Base-by-base conservation (phyloP, 2,797 vertebrate species). In the Rhincodon typus region DNA sequence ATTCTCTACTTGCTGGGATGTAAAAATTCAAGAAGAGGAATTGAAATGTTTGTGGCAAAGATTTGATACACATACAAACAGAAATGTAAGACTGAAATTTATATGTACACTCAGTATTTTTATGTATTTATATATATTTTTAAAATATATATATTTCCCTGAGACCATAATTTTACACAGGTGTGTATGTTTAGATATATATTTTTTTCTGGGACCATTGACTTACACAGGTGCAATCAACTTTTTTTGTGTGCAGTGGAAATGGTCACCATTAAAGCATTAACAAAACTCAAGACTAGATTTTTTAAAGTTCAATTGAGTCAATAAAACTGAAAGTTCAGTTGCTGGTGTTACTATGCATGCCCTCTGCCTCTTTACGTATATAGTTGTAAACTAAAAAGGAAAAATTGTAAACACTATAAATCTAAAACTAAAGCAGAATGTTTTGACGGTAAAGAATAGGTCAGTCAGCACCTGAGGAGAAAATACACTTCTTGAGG, bases 21-120 rank as follows among this genome's bases (percentile, higher is more conserved):
- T 34, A 62, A 90, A 62, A 90, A 53, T 30, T 90, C 87, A 90
- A 62, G 87, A 90, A 90, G 87, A 17, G 46, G 46, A 90, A 90
- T 53, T 62, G 87, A 90, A 90, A 90, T 90, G 87, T 57, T 62
- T 87, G n/a, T 87, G 84, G 25, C 25, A 27, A 87, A 87, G 42
- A 50, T 87, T 10, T 90, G 25, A 27, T 90, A 90, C 27, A 62
- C 13, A 62, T 90, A 53, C 57, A 62, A 62, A 90, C 27, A 6
- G 27, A 57, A 62, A 90, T 62, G 10, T 62, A 90, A 90, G 62
- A 90, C 13, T 34, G 27, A 17, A 90, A 90, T 90, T 21, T 57
- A 15, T 34, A 62, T 21, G 57, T 42, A 42, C 17, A 38, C 38
- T 82, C n/a, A 7, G 38, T 42, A 46, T 46, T 84, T 23, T 17